Base-by-base conservation (phyloP, 2,888 invertebrate species). In the Antheraea assamensis region DNA sequence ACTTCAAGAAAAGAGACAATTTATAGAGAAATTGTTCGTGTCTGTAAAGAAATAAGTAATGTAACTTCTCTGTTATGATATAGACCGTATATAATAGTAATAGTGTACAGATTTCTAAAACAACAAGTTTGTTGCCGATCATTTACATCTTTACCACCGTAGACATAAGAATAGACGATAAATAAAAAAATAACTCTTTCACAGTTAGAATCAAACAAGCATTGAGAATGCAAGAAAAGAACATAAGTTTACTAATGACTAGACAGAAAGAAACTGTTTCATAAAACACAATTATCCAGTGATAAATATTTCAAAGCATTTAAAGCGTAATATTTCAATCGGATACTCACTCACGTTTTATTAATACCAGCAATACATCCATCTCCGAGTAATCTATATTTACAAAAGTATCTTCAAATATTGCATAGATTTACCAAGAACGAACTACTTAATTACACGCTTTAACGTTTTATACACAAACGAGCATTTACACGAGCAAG, bases 401-500 rank as follows among this genome's bases (percentile, higher is more conserved):
- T 31, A 66, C 24, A 35, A 21, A 19, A 66, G 17, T 31, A 66
- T 66, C 35, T 35, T 66, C 66, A 35, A 66, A 66, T 66, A 66
- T 66, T 66, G 21, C 4, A 30, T 35, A 30, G 66, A 17, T 66
- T 66, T 35, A 66, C 10, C 70, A 73, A 58, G 70, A 73, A 73
- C 35, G 70, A 35, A 52, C 15, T 42, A 55, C 68, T 72, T 55
- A 31, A 72, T 72, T 70, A 72, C 52, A 66, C 66, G 31, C 47
- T 64, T 42, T 47, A 24, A 35, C 55, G 58, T 70, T 55, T 73
- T 55, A 55, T 73, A 31, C 30, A 64, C 61, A 35, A 55, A 58
- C 31, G 42, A 55, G 52, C 55, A 49, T 58, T 19, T 70, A 35
- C 35, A 58, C 31, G 42, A 55, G 52, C 55, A 49, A 70, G 24